Evolutionary conservation across 2,888 invertebrate species (phyloP).

Genomic region (Mythimna ferrago): DNA sequence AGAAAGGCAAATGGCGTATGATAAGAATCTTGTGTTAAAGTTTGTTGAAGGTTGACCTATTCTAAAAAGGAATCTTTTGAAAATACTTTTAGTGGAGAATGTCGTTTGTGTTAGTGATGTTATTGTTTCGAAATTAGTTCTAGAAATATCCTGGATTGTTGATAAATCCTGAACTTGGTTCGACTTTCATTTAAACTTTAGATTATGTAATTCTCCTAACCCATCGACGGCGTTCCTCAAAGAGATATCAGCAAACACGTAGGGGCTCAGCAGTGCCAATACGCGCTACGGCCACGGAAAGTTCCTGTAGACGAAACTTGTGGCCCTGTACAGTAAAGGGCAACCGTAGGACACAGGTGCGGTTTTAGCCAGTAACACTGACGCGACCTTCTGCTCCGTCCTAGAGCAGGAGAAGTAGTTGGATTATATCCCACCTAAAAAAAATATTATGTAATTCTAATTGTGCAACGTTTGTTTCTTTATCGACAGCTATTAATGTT

Average conservation of each 20-base stretch:
- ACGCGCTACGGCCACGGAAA: too few species aligned
- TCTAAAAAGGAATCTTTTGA: background rate
- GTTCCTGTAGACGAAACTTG: too few species aligned
- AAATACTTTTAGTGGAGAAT: background rate
- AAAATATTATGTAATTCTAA: slow-evolving; percentile 44
- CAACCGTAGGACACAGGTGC: too few species aligned
- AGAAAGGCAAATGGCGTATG: background rate
- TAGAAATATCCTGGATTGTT: background rate
- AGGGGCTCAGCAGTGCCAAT: too few species aligned
- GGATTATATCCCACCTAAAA: too few species aligned
- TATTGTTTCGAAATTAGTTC: background rate
- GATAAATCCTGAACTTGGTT: background rate
- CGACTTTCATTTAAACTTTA: slow-evolving; percentile 5
- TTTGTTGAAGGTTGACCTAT: background rate
- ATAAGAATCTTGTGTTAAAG: background rate
- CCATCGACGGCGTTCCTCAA: too few species aligned
- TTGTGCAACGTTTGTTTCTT: slow-evolving; percentile 49
- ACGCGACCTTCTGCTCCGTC: too few species aligned
- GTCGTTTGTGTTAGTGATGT: background rate
- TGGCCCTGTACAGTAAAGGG: too few species aligned
- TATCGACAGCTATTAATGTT: slow-evolving; percentile 63
- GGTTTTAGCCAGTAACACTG: too few species aligned
- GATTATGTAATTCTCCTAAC: slow-evolving; percentile 39
- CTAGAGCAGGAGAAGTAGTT: too few species aligned
- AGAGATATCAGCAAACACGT: too few species aligned